Percentiles rank a stretch among this genome's conserved stretches.
Conservation (phyloP, 2,113 vertebrate species). For the Xenopus borealis region DNA sequence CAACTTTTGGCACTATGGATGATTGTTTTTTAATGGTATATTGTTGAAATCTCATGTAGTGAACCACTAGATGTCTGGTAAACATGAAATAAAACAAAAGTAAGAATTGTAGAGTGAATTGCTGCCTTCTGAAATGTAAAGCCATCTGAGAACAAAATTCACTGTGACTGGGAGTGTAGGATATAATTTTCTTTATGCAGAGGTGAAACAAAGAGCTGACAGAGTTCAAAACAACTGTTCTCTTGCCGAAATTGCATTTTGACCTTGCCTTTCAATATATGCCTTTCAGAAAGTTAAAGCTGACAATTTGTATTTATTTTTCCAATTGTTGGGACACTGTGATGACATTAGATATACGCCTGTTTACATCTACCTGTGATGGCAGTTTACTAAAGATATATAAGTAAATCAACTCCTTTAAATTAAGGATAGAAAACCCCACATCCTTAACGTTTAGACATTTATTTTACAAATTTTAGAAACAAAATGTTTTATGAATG, state of each 20-base stretch:
- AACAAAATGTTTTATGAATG: no score
- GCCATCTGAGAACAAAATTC: conserved; percentile 63
- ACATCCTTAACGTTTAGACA: no score
- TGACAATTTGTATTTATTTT: conserved; percentile 45
- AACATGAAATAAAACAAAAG: background rate
- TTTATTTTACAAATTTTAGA: no score
- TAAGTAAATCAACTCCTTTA: no score
- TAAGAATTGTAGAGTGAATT: conserved; percentile 40
- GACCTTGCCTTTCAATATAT: conserved; percentile 54
- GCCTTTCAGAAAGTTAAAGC: conserved; percentile 59
- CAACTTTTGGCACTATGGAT: no score
- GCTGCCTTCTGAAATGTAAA: conserved; percentile 50
- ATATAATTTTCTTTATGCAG: conserved; percentile 66
- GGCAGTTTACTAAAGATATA: no score
- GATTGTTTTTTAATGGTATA: no score
- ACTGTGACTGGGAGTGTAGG: conserved; percentile 60
- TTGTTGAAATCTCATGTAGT: no score
- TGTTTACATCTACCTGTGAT: no score
- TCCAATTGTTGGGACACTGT: conserved; percentile 43
- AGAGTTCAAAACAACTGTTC: conserved; percentile 61
- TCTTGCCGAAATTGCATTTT: conserved; percentile 57
- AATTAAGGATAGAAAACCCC: no score
- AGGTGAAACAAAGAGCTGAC: conserved; percentile 62
- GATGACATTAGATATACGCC: background rate
- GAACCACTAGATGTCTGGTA: background rate